Percentiles rank a stretch among this genome's conserved stretches.
Evolutionary conservation across 2,888 invertebrate genomes (phyloP).

Genomic region (Galeopsomyia nigrocyanea): DNA sequence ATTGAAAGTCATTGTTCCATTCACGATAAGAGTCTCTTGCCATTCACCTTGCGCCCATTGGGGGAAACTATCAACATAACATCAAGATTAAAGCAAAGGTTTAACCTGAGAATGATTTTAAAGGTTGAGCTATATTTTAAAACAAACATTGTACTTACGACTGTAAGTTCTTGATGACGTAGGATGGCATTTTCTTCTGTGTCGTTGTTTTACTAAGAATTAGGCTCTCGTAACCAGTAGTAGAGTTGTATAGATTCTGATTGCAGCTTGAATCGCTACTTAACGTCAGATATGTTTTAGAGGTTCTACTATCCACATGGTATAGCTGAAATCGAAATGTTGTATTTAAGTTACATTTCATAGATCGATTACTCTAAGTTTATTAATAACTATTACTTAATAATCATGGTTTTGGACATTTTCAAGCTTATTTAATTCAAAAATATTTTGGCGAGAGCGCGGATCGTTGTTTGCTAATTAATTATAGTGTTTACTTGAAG

Average conservation of each 20-base stretch:
- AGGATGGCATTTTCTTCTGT: constrained; percentile 63
- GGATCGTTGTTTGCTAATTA: too few species aligned
- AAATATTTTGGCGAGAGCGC: too few species aligned
- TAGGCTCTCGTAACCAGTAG: constrained; percentile 74
- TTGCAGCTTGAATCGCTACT: constrained; percentile 77
- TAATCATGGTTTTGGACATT: too few species aligned
- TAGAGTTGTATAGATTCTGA: constrained; percentile 71
- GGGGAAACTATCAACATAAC: constrained; percentile 70
- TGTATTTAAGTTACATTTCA: too few species aligned
- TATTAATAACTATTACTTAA: too few species aligned
- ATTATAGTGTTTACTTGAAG: too few species aligned
- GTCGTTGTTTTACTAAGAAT: constrained; percentile 68
- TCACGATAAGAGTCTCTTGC: constrained; percentile 71
- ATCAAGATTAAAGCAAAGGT: not conserved
- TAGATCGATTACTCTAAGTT: too few species aligned
- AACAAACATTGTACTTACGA: constrained; percentile 57
- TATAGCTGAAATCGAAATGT: constrained; percentile 67
- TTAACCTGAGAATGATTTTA: not conserved
- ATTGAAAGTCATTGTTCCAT: constrained; percentile 69
- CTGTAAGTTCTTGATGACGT: constrained; percentile 62
- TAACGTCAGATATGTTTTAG: constrained; percentile 73
- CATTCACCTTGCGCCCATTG: constrained; percentile 76
- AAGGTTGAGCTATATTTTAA: not conserved
- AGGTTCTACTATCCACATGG: constrained; percentile 69
- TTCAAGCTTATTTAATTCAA: too few species aligned